Conservation (phyloP, 2,888 invertebrate species). For the Branchellion lobata region DNA sequence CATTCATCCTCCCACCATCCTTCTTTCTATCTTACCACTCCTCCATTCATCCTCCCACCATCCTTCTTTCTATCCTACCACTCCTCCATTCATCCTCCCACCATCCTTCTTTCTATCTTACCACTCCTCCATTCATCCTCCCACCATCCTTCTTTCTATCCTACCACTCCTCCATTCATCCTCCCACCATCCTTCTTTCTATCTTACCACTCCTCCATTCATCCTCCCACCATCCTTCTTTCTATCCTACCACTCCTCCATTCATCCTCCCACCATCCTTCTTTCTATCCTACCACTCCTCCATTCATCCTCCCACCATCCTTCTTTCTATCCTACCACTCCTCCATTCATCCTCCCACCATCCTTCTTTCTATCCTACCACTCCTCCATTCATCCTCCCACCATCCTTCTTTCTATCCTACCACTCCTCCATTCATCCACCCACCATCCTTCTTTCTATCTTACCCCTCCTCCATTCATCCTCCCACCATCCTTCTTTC, state of each 20-base stretch:
- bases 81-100: no score
- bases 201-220: no score
- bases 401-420: no score
- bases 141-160: no score
- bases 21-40: not conserved
- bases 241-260: not conserved
- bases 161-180: no score
- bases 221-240: not conserved
- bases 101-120: no score
- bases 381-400: no score
- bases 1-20: not conserved
- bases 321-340: not conserved
- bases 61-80: not conserved
- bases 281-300: not conserved
- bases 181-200: not conserved
- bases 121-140: no score
- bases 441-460: not conserved
- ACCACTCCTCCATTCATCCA: no score
- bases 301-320: not conserved
- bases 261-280: not conserved
- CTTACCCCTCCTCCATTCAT: not conserved
- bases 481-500: not conserved
- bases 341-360: no score
- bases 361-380: no score
- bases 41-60: not conserved